phyloP scores from a whole-genome alignment of 1,140 invertebrate genomes.

The Drosophila serrata region DNA sequence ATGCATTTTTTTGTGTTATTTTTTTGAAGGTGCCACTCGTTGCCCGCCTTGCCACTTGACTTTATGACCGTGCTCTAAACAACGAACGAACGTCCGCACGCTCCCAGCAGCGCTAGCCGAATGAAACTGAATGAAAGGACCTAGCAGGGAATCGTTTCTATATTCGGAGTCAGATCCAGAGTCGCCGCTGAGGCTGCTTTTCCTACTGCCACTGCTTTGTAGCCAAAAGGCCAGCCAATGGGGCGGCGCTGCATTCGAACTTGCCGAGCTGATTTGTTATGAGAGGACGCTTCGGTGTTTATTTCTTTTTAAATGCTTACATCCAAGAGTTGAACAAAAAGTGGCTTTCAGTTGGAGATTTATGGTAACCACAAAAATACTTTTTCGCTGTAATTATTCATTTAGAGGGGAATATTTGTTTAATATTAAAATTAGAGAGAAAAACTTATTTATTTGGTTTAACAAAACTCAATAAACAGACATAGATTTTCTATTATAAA shows the following conservation, averaged over 20 bases:
- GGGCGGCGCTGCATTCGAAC: slow-evolving; percentile 31
- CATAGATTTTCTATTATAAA: too few relatives aligned
- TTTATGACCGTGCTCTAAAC: slow-evolving; percentile 60
- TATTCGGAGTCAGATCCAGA: slow-evolving; percentile 42
- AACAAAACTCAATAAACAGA: too few relatives aligned
- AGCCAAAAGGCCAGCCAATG: slow-evolving; percentile 45
- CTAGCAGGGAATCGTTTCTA: slow-evolving; percentile 45
- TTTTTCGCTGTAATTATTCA: not conserved
- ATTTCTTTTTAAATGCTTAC: slow-evolving; percentile 30
- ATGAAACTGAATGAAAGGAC: slow-evolving; percentile 76
- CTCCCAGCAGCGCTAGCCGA: slow-evolving; percentile 69
- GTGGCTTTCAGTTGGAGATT: slow-evolving; percentile 5
- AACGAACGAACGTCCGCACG: slow-evolving; percentile 70
- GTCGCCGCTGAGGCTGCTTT: slow-evolving; percentile 64
- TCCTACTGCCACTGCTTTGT: slow-evolving; percentile 48
- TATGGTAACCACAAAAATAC: slow-evolving; percentile 12
- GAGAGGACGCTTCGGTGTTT: slow-evolving; percentile 12
- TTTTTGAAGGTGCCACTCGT: slow-evolving; percentile 52
- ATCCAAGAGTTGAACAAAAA: not conserved
- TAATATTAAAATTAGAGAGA: not conserved
- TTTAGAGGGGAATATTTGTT: not conserved
- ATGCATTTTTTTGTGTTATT: slow-evolving; percentile 29
- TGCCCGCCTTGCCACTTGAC: slow-evolving; percentile 47
- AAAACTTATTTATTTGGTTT: not conserved
- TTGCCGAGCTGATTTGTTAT: slow-evolving; percentile 26